phyloP scores from a whole-genome alignment of 2,797 vertebrate species.

The Helicolenus hilgendorfi region DNA sequence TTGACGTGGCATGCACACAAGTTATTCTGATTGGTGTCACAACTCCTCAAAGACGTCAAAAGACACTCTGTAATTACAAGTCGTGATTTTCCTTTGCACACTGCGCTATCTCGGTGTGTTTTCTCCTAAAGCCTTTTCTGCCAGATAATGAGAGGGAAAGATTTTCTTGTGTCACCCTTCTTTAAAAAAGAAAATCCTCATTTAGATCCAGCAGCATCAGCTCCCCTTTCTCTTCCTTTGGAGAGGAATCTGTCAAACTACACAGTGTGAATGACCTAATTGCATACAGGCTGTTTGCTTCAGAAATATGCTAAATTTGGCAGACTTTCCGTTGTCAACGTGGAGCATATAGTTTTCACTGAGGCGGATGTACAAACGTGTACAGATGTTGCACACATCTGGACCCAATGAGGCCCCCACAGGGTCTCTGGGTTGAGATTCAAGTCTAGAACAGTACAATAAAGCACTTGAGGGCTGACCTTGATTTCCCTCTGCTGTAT shows the following conservation, averaged over 20 bases:
- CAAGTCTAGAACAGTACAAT: neutral
- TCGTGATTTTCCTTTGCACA: neutral
- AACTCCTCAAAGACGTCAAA: neutral
- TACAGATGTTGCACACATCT: constrained; percentile 72
- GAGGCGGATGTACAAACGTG: neutral
- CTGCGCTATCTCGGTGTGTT: neutral
- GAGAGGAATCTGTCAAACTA: constrained; percentile 38
- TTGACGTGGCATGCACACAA: neutral
- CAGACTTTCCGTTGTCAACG: neutral
- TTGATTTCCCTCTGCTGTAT: neutral
- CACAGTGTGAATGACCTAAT: constrained; percentile 46
- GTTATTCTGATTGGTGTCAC: constrained; percentile 9
- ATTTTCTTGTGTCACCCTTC: constrained; percentile 3
- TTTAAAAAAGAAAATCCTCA: constrained; percentile 7
- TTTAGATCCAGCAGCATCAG: constrained; percentile 7
- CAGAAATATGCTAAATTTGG: constrained; percentile 53
- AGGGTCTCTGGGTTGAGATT: neutral
- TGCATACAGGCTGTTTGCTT: constrained; percentile 31
- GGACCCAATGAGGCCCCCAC: constrained; percentile 16
- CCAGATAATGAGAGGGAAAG: constrained; percentile 28
- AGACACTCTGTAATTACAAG: neutral
- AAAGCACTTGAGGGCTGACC: neutral
- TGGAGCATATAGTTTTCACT: neutral
- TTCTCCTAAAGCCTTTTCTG: neutral
- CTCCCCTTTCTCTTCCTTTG: neutral